A percentile compares a stretch with the other conserved stretches of the same genome.
These are phyloP conservation scores for Macrophya alboannulata DNA, from an alignment of 2,888 invertebrate species.

Conservation along the genomic window DNA sequence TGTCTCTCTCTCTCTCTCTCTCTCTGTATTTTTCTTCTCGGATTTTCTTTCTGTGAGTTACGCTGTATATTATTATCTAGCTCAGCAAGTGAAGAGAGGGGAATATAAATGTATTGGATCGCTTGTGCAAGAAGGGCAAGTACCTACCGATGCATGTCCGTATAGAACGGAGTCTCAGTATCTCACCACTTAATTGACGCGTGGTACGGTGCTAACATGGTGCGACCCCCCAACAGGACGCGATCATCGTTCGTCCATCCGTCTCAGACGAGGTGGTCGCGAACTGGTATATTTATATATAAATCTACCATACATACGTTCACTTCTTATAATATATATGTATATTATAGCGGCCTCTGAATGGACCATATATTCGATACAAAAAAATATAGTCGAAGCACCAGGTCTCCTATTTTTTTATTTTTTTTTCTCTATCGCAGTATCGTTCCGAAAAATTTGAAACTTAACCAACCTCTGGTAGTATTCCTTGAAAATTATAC, in stretches of 20 bases:
- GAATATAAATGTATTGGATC: constrained; percentile 48
- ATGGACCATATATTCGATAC: no score
- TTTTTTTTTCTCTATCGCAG: no score
- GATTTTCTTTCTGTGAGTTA: not conserved
- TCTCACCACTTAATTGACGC: constrained; percentile 80
- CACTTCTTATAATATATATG: not conserved
- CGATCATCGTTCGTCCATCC: constrained; percentile 68
- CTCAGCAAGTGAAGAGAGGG: constrained; percentile 35
- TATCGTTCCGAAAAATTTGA: no score
- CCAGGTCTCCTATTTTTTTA: no score
- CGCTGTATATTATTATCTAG: constrained; percentile 11
- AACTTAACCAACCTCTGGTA: no score
- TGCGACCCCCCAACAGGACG: constrained; percentile 77
- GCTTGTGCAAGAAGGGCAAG: constrained; percentile 61
- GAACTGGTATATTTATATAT: no score
- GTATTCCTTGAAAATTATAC: no score
- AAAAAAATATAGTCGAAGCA: no score
- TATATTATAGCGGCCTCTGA: no score
- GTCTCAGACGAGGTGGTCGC: constrained; percentile 31
- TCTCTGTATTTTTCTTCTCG: no score
- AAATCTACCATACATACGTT: not conserved
- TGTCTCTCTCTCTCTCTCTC: not conserved
- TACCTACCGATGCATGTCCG: constrained; percentile 71
- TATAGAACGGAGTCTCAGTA: constrained; percentile 78
- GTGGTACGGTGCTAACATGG: constrained; percentile 78